Percentiles rank a stretch among this genome's conserved stretches.
Evolutionary conservation across 2,113 vertebrate species (phyloP).

Genomic region (Chaenogobius annularis): DNA sequence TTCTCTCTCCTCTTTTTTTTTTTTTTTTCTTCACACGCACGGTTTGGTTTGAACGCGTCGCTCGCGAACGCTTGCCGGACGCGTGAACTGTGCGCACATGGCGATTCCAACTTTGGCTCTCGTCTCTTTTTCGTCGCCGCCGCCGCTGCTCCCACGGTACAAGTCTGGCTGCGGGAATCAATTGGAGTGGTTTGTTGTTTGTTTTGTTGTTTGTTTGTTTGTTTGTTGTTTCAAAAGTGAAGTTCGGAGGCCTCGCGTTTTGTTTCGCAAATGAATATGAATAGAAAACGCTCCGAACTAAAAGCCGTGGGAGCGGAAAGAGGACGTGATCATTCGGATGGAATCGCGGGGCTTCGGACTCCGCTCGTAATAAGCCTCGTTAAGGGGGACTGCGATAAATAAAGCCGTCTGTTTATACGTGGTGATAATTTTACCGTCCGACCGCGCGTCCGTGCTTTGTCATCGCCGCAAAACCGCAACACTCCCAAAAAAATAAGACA

Average conservation of each 20-base stretch:
- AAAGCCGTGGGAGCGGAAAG: not conserved
- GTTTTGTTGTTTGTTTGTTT: not conserved
- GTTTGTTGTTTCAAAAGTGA: not conserved
- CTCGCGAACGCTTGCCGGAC: too few relatives aligned
- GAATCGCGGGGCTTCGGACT: constrained; percentile 2
- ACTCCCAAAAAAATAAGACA: not conserved
- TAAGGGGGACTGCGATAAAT: constrained; percentile 38
- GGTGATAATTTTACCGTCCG: constrained; percentile 54
- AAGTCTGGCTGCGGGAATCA: not conserved
- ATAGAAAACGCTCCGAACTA: not conserved
- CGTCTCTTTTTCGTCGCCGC: constrained; percentile 8
- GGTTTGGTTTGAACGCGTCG: not conserved
- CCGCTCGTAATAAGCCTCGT: constrained; percentile 20
- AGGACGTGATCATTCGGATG: not conserved
- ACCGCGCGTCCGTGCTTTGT: constrained; percentile 24
- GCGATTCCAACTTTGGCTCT: not conserved
- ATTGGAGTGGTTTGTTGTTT: not conserved
- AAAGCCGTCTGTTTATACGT: constrained; percentile 46
- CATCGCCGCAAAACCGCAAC: constrained; percentile 16
- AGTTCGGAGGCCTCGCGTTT: not conserved
- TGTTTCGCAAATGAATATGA: not conserved
- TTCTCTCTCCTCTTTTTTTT: not conserved
- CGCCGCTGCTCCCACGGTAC: not conserved
- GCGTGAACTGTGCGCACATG: not conserved
- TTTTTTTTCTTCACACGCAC: not conserved